Conservation (phyloP, 2,797 vertebrate genomes). For the Furcifer pardalis region DNA sequence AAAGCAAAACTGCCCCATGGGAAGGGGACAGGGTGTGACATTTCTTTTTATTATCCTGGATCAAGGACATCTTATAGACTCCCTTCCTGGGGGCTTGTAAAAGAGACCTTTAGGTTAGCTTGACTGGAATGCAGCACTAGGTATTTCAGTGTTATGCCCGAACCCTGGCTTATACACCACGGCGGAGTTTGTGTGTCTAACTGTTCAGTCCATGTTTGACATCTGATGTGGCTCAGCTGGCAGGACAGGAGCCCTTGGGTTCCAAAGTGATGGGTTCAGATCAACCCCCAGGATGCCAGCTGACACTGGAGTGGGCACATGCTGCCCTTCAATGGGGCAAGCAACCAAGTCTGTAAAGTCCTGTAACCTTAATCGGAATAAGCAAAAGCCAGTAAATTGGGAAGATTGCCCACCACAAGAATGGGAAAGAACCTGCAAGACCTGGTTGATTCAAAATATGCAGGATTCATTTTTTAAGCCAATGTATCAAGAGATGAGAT, state of each 20-base stretch:
- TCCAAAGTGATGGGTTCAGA: constrained; percentile 22
- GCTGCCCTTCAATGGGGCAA: neutral
- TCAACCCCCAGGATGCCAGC: neutral
- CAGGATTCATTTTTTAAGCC: neutral
- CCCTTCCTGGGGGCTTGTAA: neutral
- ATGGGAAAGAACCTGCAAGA: neutral
- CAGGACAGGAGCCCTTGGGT: neutral
- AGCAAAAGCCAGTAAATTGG: neutral
- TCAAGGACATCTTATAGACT: neutral
- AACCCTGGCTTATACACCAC: neutral
- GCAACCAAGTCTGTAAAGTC: neutral
- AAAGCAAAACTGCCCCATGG: neutral
- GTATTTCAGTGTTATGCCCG: neutral
- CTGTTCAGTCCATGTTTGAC: neutral
- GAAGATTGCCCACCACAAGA: neutral
- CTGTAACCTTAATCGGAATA: neutral
- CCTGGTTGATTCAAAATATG: neutral
- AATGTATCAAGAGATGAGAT: neutral
- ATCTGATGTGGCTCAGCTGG: constrained; percentile 24
- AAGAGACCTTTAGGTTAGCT: neutral
- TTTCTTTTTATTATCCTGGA: constrained; percentile 8
- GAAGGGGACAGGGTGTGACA: neutral
- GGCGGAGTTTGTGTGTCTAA: neutral
- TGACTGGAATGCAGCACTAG: neutral
- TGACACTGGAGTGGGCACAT: neutral